Base-by-base conservation (phyloP, 2,888 invertebrate species). In the Cryptops parisi region DNA sequence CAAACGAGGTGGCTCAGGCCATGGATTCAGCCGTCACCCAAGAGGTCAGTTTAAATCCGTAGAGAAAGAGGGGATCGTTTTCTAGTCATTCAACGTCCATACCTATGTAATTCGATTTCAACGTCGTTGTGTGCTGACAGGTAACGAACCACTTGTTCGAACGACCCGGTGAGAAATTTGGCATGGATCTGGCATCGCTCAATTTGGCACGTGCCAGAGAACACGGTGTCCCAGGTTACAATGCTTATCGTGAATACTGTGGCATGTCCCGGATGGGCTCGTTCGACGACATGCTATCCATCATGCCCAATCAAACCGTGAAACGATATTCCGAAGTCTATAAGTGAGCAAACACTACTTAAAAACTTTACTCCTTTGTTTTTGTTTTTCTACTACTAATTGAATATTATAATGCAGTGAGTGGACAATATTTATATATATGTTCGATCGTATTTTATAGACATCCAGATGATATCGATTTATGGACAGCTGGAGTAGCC, bases 401-500 rank as follows among this genome's bases (percentile, higher is more conserved):
- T n/a, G n/a, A 56, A 22, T 55, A 54, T 33, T 15, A 15, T 43
- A 6, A 15, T 51, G 17, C 39, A 24, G 23, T 39, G 5, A 6
- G 9, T 19, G 2, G n/a, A 3, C 15, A 33, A 12, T 33, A 12
- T 33, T 33, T 33, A 33, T 33, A 9, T n/a, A n/a, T n/a, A n/a
- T n/a, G n/a, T n/a, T n/a, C n/a, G n/a, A n/a, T n/a, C n/a, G n/a
- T n/a, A n/a, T n/a, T n/a, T n/a, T n/a, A n/a, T 63, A 84, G 83
- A 58, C 84, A 87, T 68, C 89, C 90, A 1, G 77, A 82, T 56
- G 94, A 94, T 68, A 86, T 94, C 46, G 93, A 94, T 73, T 74
- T 93, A 52, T 94, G 91, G 88, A 87, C 89, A 19, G 93, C 90
- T 47, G 93, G 91, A 47, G 88, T 93, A 5, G 88, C 90, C 0